phyloP scores from a whole-genome alignment of 2,797 vertebrate genomes.

The Lutjanus argentimaculatus region DNA sequence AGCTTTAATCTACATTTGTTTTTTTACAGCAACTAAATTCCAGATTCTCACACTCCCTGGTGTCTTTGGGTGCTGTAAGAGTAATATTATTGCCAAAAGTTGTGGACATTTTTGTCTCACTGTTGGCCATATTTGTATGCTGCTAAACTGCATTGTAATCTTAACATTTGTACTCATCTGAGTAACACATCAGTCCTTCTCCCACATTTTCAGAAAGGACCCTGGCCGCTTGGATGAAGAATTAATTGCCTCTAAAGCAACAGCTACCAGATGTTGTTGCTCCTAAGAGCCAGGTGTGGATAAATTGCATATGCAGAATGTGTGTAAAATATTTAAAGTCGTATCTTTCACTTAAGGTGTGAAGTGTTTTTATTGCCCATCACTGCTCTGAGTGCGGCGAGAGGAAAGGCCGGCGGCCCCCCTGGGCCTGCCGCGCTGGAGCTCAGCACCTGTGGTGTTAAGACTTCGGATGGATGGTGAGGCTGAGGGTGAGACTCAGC shows the following conservation, averaged over 20 bases:
- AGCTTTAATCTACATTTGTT: not conserved
- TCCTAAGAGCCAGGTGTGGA: slow-evolving; percentile 86
- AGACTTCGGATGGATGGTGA: slow-evolving; percentile 48
- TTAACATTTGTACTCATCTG: slow-evolving; percentile 49
- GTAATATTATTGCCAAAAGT: not conserved
- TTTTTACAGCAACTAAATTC: not conserved
- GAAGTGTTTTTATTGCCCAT: slow-evolving; percentile 88
- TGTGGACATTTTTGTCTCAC: not conserved
- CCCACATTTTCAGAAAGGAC: slow-evolving; percentile 68
- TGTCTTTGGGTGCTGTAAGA: not conserved
- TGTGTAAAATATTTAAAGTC: slow-evolving; percentile 90
- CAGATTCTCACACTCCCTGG: not conserved
- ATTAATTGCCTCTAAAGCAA: slow-evolving; percentile 88
- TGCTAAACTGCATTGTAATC: slow-evolving; percentile 33
- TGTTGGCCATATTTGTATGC: not conserved
- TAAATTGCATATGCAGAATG: slow-evolving; percentile 87
- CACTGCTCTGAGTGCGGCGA: slow-evolving; percentile 75
- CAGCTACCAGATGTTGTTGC: slow-evolving; percentile 86
- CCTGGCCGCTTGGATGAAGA: slow-evolving; percentile 73
- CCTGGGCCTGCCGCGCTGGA: slow-evolving; percentile 59
- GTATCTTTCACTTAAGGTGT: slow-evolving; percentile 87
- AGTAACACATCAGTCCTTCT: slow-evolving; percentile 60
- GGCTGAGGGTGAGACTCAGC: slow-evolving; percentile 64
- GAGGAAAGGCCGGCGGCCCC: slow-evolving; percentile 67
- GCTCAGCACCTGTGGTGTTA: slow-evolving; percentile 81